A percentile compares a stretch with the other conserved stretches of the same genome.
phyloP scores from a whole-genome alignment of 2,797 vertebrate species.

The Nyctalus aviator region DNA sequence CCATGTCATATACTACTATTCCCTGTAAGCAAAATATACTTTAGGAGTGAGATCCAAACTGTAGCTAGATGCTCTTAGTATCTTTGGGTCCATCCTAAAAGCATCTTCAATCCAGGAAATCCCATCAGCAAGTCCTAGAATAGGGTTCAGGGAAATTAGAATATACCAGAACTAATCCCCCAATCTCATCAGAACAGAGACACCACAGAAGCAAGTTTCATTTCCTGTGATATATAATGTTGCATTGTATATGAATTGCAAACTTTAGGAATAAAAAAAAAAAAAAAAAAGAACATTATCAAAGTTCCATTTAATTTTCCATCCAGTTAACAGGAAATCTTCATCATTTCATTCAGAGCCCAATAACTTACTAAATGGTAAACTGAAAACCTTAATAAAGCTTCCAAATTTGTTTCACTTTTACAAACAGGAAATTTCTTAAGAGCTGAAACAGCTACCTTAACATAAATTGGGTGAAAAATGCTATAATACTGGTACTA shows the following conservation, averaged over 20 bases:
- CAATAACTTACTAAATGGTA: not conserved
- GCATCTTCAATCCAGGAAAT: constrained; percentile 30
- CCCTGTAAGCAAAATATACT: not conserved
- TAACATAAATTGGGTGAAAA: constrained; percentile 38
- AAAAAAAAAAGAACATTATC: constrained; percentile 48
- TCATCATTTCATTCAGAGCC: constrained; percentile 37
- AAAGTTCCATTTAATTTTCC: constrained; percentile 18
- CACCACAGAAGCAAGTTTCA: not conserved
- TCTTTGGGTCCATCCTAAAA: not conserved
- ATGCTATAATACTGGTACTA: not conserved
- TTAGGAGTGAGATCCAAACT: constrained; percentile 2
- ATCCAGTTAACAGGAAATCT: not conserved
- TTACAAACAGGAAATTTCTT: constrained; percentile 47
- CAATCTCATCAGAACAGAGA: constrained; percentile 15
- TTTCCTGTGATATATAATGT: not conserved
- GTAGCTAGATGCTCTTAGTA: not conserved
- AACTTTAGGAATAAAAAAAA: constrained; percentile 23
- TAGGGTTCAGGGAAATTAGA: not conserved
- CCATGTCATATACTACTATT: not conserved
- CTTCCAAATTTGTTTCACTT: constrained; percentile 34
- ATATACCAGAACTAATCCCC: constrained; percentile 8
- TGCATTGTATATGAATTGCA: not conserved
- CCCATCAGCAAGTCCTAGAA: not conserved
- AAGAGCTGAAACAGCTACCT: constrained; percentile 19
- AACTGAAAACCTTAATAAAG: constrained; percentile 30